These are phyloP conservation scores for Tetranychus truncatus DNA, from an alignment of 2,888 invertebrate species.

Conservation along the genomic window DNA sequence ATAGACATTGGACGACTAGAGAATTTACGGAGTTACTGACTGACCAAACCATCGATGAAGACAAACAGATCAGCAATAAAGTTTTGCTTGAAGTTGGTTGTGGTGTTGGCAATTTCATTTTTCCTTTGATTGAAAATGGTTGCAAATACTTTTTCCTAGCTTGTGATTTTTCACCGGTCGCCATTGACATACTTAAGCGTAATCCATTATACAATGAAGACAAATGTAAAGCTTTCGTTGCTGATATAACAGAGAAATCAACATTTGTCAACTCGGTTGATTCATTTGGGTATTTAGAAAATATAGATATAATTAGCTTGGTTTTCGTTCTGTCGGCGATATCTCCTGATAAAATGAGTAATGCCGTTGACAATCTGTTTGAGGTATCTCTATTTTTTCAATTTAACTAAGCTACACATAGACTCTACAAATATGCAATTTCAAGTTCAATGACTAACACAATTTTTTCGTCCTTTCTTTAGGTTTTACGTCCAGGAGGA, in stretches of 20 bases:
- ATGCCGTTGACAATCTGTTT: conserved; percentile 43
- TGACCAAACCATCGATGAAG: not conserved
- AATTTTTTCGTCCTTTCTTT: conserved; percentile 3
- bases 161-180: conserved; percentile 22
- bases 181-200: conserved; percentile 19
- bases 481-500: conserved; percentile 46
- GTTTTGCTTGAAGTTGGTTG: conserved; percentile 59
- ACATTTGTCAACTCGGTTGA: not conserved
- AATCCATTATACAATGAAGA: conserved; percentile 44
- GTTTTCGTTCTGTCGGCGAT: conserved; percentile 91
- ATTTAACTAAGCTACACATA: not conserved
- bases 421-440: not conserved
- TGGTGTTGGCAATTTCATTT: conserved; percentile 91
- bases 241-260: not conserved
- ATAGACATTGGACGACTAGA: conserved; percentile 85
- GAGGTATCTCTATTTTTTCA: conserved; percentile 30
- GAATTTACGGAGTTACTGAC: conserved; percentile 61
- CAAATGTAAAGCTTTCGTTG: conserved; percentile 14
- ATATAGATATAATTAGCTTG: conserved; percentile 47
- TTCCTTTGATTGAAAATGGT: conserved; percentile 65
- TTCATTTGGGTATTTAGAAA: not conserved
- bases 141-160: conserved; percentile 45
- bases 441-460: not conserved
- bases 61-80: conserved; percentile 21
- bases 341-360: conserved; percentile 58